phyloP scores from a whole-genome alignment of 1,140 invertebrate species.

The Hestina assimilis region DNA sequence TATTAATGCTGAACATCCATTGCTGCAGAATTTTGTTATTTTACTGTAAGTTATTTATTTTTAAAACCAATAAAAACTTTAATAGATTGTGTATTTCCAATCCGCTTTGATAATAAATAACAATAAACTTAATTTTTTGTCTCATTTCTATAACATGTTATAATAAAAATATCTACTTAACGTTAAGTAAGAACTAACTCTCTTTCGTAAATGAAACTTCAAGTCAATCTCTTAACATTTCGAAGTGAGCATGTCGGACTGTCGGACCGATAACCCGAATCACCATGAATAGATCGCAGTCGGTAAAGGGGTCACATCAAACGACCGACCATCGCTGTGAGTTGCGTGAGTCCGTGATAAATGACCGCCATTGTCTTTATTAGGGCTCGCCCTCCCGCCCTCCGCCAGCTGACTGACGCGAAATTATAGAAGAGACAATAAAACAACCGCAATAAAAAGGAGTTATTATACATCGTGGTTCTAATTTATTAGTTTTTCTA shows the following conservation, averaged over 20 bases:
- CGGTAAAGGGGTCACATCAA: conserved; percentile 18
- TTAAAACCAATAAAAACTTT: too few species aligned
- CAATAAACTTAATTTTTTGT: too few species aligned
- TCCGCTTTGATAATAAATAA: too few species aligned
- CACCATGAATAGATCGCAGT: conserved; percentile 1
- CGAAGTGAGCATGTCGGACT: not conserved
- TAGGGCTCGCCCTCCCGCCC: conserved; percentile 21
- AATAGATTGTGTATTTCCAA: too few species aligned
- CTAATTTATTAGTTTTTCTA: too few species aligned
- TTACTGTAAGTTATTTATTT: too few species aligned
- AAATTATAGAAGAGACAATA: not conserved
- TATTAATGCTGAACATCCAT: too few species aligned
- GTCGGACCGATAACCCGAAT: not conserved
- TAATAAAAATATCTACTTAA: not conserved
- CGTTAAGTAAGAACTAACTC: not conserved
- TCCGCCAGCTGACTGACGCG: conserved; percentile 10
- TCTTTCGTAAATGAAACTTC: too few species aligned
- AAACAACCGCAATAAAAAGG: too few species aligned
- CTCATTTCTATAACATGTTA: too few species aligned
- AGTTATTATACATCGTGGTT: too few species aligned
- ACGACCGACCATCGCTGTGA: conserved; percentile 1
- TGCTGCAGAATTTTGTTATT: too few species aligned
- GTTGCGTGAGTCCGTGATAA: conserved; percentile 52
- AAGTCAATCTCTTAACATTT: not conserved
- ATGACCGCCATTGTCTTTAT: conserved; percentile 65